phyloP scores from a whole-genome alignment of 30 jellyfish, hydroid and myxozoan species.

The Mastigias papua region DNA sequence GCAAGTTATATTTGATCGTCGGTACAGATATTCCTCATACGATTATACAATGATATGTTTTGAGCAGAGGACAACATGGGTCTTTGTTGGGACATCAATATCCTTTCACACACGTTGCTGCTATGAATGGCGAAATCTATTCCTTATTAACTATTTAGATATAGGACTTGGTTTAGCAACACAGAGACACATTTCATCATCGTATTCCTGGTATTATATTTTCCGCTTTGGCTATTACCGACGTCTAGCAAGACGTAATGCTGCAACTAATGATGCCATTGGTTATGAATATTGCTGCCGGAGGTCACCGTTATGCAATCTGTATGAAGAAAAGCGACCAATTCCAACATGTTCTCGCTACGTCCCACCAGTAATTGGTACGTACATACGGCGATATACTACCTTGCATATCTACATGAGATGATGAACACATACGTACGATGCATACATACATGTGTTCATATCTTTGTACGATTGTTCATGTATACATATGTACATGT shows the following conservation, averaged over 20 bases:
- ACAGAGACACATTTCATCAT: constrained; percentile 12
- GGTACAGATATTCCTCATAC: constrained; percentile 35
- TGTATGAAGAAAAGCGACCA: constrained; percentile 40
- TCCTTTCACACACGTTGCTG: constrained; percentile 50
- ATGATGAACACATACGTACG: too few relatives aligned
- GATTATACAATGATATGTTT: constrained; percentile 11
- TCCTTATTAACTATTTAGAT: not conserved
- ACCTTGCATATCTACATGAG: not conserved
- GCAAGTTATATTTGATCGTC: constrained; percentile 42
- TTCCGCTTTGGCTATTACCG: not conserved
- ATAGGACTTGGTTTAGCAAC: constrained; percentile 22
- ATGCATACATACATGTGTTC: too few relatives aligned
- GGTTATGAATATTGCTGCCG: constrained; percentile 28
- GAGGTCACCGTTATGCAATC: constrained; percentile 11
- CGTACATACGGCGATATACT: not conserved
- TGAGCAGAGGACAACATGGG: constrained; percentile 25
- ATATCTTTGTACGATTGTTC: too few relatives aligned
- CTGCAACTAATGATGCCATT: constrained; percentile 7
- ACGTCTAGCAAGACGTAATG: not conserved
- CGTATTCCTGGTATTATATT: not conserved
- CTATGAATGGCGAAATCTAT: not conserved
- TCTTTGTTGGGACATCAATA: constrained; percentile 15
- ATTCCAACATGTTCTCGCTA: constrained; percentile 19
- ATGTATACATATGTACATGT: too few relatives aligned
- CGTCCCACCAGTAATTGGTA: constrained; percentile 41